phyloP scores from a whole-genome alignment of 2,113 vertebrate genomes.

The Tyto alba region DNA sequence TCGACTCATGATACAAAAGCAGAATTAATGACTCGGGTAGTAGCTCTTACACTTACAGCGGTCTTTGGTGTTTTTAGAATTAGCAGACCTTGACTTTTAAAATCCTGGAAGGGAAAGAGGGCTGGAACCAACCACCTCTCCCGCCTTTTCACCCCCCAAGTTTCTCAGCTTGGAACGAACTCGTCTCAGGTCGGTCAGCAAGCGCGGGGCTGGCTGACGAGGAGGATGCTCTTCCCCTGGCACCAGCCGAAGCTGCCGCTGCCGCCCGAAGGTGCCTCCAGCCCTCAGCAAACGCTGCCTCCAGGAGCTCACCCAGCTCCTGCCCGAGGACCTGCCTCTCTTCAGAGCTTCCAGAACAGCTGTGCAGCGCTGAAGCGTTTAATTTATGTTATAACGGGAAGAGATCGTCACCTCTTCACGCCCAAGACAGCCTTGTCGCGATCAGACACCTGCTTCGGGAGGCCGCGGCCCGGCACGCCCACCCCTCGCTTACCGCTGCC shows the following conservation, averaged over 20 bases:
- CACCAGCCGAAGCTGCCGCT: not conserved
- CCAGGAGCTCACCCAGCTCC: not conserved
- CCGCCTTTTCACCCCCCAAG: not conserved
- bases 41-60: not conserved
- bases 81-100: not conserved
- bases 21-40: not conserved
- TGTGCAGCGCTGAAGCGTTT: not conserved
- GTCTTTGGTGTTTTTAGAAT: not conserved
- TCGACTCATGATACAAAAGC: not conserved
- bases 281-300: fast-evolving
- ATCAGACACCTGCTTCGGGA: not conserved
- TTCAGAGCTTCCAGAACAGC: not conserved
- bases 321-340: fast-evolving
- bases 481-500: conserved; percentile 74
- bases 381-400: not conserved
- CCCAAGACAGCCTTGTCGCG: not conserved
- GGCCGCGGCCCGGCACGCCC: not conserved
- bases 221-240: not conserved
- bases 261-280: not conserved
- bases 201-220: not conserved
- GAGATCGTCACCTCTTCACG: not conserved
- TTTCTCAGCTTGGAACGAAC: not conserved
- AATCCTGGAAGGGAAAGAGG: not conserved
- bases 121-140: not conserved
- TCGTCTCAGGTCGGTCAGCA: not conserved